These are phyloP conservation scores for Dunckerocampus dactyliophorus DNA, from an alignment of 2,113 vertebrate species.

Conservation along the genomic window DNA sequence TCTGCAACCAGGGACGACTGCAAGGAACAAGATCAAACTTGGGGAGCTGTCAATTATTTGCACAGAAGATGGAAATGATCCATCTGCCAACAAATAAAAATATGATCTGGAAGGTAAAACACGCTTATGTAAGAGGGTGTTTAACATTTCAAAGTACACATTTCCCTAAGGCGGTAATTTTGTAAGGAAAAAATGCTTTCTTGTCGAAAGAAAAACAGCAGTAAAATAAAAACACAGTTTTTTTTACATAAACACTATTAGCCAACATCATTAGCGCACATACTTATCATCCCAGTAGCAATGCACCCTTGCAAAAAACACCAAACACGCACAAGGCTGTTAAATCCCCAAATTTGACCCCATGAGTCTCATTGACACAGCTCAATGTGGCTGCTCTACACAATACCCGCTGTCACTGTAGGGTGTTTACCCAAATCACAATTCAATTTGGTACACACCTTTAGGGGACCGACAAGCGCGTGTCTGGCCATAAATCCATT, in stretches of 20 bases:
- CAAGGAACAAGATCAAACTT: constrained; percentile 51
- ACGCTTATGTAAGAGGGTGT: constrained; percentile 34
- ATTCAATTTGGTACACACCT: too few relatives aligned
- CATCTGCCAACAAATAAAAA: constrained; percentile 50
- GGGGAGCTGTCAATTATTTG: constrained; percentile 40
- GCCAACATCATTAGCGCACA: too few relatives aligned
- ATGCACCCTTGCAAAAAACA: too few relatives aligned
- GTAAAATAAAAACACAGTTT: neutral
- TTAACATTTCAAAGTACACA: constrained; percentile 46
- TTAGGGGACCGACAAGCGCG: too few relatives aligned
- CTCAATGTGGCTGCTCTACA: too few relatives aligned
- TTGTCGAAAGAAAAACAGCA: neutral
- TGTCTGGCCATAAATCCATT: too few relatives aligned
- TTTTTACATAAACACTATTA: neutral
- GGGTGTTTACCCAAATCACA: too few relatives aligned
- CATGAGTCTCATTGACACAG: too few relatives aligned
- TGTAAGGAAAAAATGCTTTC: constrained; percentile 26
- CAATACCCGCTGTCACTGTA: too few relatives aligned
- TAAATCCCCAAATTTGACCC: too few relatives aligned
- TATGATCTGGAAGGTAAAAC: constrained; percentile 33
- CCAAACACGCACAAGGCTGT: too few relatives aligned
- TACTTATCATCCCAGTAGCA: too few relatives aligned
- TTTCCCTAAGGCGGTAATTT: constrained; percentile 27
- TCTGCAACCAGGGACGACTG: constrained; percentile 29
- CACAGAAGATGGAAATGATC: constrained; percentile 33